Conservation (phyloP, 2,888 invertebrate genomes). For the Drosophila parthenogenetica region DNA sequence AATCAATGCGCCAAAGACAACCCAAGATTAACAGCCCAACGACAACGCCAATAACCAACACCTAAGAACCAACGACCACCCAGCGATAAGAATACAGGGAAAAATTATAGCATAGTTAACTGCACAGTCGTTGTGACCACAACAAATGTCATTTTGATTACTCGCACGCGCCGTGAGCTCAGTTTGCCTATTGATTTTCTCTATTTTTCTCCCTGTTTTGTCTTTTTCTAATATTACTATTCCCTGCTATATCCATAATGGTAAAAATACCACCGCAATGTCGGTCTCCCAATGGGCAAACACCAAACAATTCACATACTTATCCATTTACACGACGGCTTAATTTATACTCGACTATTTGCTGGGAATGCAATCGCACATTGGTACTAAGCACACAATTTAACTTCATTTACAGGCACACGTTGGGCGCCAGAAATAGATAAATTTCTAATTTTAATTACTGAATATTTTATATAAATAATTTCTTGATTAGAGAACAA, state of each 20-base stretch:
- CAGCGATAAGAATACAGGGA: slow-evolving; percentile 21
- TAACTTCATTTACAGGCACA: not conserved
- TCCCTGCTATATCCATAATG: slow-evolving; percentile 27
- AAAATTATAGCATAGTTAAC: slow-evolving; percentile 50
- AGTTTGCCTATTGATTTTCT: slow-evolving; percentile 67
- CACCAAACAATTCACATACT: slow-evolving; percentile 21
- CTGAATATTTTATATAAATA: too few relatives aligned
- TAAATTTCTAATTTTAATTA: too few relatives aligned
- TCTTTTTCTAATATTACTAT: slow-evolving; percentile 52
- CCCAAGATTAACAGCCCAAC: not conserved
- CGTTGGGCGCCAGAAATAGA: not conserved
- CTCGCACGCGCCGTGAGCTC: slow-evolving; percentile 56
- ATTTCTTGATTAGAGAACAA: too few relatives aligned
- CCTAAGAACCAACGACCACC: not conserved
- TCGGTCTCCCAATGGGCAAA: not conserved
- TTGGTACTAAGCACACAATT: not conserved
- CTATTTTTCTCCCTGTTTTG: slow-evolving; percentile 15
- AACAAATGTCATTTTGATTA: slow-evolving; percentile 76
- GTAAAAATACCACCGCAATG: slow-evolving; percentile 26
- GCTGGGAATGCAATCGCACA: slow-evolving; percentile 22
- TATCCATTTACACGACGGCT: too few relatives aligned
- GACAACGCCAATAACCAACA: too few relatives aligned
- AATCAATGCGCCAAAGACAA: slow-evolving; percentile 56
- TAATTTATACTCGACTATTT: not conserved
- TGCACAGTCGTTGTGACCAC: slow-evolving; percentile 45